Evolutionary conservation across 2,113 vertebrate genomes (phyloP).

Genomic region (Turnix velox): DNA sequence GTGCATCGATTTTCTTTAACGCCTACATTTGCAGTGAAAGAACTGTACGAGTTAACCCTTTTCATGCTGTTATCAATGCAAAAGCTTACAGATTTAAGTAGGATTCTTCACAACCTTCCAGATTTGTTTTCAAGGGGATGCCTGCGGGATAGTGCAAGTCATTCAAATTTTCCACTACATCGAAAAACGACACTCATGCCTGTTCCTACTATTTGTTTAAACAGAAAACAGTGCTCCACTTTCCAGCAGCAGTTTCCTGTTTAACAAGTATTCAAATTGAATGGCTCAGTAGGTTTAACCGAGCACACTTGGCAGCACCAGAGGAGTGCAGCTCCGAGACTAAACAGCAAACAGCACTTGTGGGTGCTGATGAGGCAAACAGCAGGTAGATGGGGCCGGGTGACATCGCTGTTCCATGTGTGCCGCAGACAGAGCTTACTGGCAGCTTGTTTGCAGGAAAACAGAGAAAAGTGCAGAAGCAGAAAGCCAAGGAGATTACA

Average conservation of each 20-base stretch:
- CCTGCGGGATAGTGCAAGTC: neutral
- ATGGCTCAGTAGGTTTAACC: neutral
- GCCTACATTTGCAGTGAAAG: neutral
- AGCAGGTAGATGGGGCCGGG: neutral
- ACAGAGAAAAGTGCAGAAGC: neutral
- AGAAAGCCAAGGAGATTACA: neutral
- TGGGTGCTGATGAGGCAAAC: neutral
- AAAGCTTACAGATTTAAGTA: neutral
- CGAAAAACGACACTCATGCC: neutral
- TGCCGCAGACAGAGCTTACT: neutral
- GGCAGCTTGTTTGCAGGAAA: neutral
- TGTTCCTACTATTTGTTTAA: conserved; percentile 20
- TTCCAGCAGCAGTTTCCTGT: conserved; percentile 37
- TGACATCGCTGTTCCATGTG: accelerated
- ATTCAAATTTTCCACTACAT: conserved; percentile 9
- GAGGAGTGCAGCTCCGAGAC: accelerated
- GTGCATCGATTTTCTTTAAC: conserved; percentile 13
- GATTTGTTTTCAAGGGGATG: neutral
- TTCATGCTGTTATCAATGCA: neutral
- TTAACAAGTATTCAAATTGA: conserved; percentile 40
- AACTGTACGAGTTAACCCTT: neutral
- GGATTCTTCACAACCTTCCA: neutral
- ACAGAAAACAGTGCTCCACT: neutral
- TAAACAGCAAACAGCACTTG: neutral
- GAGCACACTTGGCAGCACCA: neutral